Evolutionary conservation across 2,797 vertebrate genomes (phyloP).

Genomic region (Myotis daubentonii): DNA sequence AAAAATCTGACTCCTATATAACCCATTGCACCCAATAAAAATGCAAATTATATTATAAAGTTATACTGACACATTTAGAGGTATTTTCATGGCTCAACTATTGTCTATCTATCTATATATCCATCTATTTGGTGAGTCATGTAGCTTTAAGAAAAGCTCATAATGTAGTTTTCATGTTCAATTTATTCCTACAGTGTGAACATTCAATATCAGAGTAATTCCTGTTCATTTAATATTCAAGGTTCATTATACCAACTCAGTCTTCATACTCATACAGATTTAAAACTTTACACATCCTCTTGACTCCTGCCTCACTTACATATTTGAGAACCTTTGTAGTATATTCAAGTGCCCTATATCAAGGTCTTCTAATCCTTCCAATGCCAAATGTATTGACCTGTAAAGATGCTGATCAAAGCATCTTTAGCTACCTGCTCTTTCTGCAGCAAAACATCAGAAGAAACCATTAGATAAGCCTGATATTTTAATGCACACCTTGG

Average conservation of each 20-base stretch:
- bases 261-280: background rate
- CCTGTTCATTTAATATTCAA: constrained; percentile 11
- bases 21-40: background rate
- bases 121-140: background rate
- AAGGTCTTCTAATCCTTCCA: background rate
- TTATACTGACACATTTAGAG: background rate
- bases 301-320: background rate
- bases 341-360: background rate
- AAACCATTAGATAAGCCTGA: background rate
- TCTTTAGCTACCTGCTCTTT: background rate
- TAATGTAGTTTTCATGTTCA: background rate
- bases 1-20: background rate
- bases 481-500: background rate
- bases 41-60: background rate
- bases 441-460: background rate
- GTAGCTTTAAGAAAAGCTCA: background rate
- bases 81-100: background rate
- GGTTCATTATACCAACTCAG: background rate
- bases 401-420: background rate
- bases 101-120: background rate
- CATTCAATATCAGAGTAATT: background rate
- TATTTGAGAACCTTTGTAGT: background rate
- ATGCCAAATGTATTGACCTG: background rate
- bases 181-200: background rate
- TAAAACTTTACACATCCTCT: background rate